phyloP scores from a whole-genome alignment of 2,888 invertebrate genomes.

The Pasiphila rectangulata region DNA sequence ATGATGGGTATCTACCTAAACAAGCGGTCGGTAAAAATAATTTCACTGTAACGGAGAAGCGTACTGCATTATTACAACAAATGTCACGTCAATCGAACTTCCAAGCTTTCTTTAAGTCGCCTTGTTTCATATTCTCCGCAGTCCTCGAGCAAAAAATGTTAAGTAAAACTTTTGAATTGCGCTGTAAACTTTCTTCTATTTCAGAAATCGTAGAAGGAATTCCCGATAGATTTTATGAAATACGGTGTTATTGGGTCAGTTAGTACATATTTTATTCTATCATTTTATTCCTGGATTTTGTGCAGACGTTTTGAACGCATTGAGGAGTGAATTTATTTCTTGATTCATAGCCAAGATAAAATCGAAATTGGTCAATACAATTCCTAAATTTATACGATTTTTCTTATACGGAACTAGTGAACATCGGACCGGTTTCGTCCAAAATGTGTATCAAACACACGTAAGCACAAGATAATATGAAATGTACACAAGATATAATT shows the following conservation, averaged over 20 bases:
- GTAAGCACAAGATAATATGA: too few species aligned
- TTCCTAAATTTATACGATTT: too few species aligned
- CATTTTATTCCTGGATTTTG: conserved; percentile 6
- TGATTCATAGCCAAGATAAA: too few species aligned
- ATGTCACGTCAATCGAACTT: conserved; percentile 7
- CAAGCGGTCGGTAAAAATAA: too few species aligned
- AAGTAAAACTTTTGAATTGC: conserved; percentile 16
- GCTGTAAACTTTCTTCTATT: conserved; percentile 10
- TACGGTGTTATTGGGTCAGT: conserved; percentile 14
- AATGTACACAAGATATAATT: too few species aligned
- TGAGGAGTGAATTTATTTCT: not conserved
- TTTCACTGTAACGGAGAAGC: too few species aligned
- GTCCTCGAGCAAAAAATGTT: conserved; percentile 13
- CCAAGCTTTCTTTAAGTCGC: conserved; percentile 6
- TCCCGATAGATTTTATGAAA: conserved; percentile 13
- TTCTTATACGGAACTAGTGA: too few species aligned
- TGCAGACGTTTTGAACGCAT: conserved; percentile 1
- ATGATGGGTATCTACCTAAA: too few species aligned
- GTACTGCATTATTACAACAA: too few species aligned
- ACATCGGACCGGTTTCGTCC: too few species aligned
- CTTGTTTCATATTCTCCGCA: conserved; percentile 19
- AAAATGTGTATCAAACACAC: too few species aligned
- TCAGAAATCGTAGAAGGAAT: conserved; percentile 12
- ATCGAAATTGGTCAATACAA: too few species aligned
- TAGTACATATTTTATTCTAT: conserved; percentile 16